Evolutionary conservation across 2,797 vertebrate species (phyloP), one percentile per base, ranked within the genome.

Genomic region (Manis javanica): DNA sequence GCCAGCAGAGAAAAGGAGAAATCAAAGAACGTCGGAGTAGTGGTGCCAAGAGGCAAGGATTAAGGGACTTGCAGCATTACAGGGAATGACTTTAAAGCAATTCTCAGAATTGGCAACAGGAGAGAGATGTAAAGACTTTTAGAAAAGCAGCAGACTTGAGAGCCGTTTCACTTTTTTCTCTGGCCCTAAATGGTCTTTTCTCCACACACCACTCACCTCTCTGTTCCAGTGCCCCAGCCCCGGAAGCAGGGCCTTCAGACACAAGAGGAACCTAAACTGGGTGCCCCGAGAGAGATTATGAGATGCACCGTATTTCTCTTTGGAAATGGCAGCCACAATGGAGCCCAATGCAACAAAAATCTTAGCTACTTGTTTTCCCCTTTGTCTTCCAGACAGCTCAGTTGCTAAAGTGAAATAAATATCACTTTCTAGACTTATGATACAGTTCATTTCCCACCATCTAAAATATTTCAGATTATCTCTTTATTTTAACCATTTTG

Each of bases 381-480:
- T 49, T 5, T 69, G 24, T 49, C 53, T 53, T 90, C 37, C 23
- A 53, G 59, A 85, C 39, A 69, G 13, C 5, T 63, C 66, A 42
- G 24, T n/a, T 77, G 69, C 61, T 83, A 77, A 91, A 79, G 15
- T n/a, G 19, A 93, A 87, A 74, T 51, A 88, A 92, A 19, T 7
- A 79, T 37, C 39, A 51, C 14, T 77, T 53, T n/a, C 42, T 55
- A 93, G 39, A 92, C 53, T 59, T 11, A 14, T 10, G 8, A 83
- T 53, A 75, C 4, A 77, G 31, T 61, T 77, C 74, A 69, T 55
- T 93, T 37, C 14, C 49, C 26, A 83, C 31, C 37, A 64, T 10
- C 5, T 75, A 85, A 94, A 90, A 75, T 64, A 84, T 61, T 87
- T 91, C 61, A 78, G 34, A 42, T 51, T 51, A 72, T 78, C n/a